These are phyloP conservation scores for Epinotia ramella DNA, from an alignment of 2,888 invertebrate genomes.

Conservation along the genomic window DNA sequence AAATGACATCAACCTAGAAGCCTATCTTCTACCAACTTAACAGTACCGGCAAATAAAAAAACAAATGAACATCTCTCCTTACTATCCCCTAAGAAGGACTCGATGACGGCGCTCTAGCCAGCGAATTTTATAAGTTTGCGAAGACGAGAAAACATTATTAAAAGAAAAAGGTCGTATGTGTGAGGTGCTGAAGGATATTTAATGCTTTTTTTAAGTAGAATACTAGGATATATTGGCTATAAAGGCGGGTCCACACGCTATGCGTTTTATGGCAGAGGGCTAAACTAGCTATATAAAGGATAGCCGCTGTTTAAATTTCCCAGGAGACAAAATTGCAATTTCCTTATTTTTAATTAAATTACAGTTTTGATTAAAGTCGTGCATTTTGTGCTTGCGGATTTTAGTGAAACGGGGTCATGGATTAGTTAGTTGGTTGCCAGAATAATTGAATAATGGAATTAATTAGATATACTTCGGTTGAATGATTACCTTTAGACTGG, in stretches of 20 bases:
- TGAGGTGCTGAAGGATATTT: background rate
- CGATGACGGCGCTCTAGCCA: background rate
- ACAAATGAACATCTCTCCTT: slow-evolving; percentile 6
- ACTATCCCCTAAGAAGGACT: background rate
- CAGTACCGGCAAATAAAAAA: background rate
- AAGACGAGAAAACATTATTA: background rate
- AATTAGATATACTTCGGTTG: background rate
- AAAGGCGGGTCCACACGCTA: slow-evolving; percentile 36
- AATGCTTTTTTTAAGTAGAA: slow-evolving; percentile 4
- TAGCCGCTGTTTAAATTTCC: slow-evolving; percentile 39
- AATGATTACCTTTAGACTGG: too few species aligned
- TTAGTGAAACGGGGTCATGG: background rate
- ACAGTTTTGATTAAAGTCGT: slow-evolving; percentile 22
- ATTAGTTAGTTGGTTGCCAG: background rate
- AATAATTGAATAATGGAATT: background rate
- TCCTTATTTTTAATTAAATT: slow-evolving; percentile 30
- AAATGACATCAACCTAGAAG: slow-evolving; percentile 21
- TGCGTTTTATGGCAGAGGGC: slow-evolving; percentile 25
- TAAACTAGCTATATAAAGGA: slow-evolving; percentile 27
- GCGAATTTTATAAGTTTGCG: slow-evolving; percentile 9
- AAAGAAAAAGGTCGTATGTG: background rate
- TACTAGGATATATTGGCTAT: slow-evolving; percentile 14
- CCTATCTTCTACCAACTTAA: slow-evolving; percentile 13
- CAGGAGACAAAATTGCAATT: slow-evolving; percentile 11
- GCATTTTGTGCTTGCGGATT: background rate